Conservation (phyloP, 2,888 invertebrate species). For the Biston betularia region DNA sequence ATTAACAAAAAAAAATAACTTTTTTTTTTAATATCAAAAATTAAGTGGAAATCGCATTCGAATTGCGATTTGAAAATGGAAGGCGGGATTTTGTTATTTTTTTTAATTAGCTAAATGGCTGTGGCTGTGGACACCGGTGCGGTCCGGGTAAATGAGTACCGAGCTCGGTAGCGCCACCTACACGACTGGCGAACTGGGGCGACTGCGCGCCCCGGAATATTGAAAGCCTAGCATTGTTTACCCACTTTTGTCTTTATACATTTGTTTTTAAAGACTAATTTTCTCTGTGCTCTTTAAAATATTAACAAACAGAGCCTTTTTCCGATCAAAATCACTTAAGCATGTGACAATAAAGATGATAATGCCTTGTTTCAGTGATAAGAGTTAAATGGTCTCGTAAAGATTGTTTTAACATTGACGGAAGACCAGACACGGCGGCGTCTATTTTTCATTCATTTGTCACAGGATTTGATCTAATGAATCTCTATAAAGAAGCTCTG, state of each 20-base stretch:
- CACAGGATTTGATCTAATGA: slow-evolving; percentile 52
- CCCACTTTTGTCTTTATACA: slow-evolving; percentile 48
- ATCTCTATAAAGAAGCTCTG: slow-evolving; percentile 34
- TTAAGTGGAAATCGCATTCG: slow-evolving; percentile 15
- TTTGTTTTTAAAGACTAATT: slow-evolving; percentile 48
- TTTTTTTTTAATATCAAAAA: slow-evolving; percentile 19
- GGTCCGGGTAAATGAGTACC: slow-evolving; percentile 57
- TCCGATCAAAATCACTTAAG: slow-evolving; percentile 36
- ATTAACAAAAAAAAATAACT: slow-evolving; percentile 9
- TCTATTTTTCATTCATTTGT: slow-evolving; percentile 67
- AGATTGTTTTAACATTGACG: slow-evolving; percentile 72
- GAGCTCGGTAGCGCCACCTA: slow-evolving; percentile 74
- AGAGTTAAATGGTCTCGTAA: slow-evolving; percentile 42
- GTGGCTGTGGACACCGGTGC: slow-evolving; percentile 40
- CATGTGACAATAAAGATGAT: slow-evolving; percentile 40
- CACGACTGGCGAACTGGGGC: slow-evolving; percentile 69
- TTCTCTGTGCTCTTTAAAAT: slow-evolving; percentile 44
- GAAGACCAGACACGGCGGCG: slow-evolving; percentile 71
- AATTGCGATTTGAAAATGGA: slow-evolving; percentile 54
- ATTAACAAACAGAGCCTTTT: slow-evolving; percentile 34
- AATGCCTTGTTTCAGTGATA: slow-evolving; percentile 32
- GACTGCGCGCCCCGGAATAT: slow-evolving; percentile 70
- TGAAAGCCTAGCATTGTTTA: slow-evolving; percentile 39
- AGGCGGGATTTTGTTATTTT: slow-evolving; percentile 62
- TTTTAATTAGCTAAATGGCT: slow-evolving; percentile 62